Conservation (phyloP, 2,113 vertebrate genomes). For the Podarcis raffonei region DNA sequence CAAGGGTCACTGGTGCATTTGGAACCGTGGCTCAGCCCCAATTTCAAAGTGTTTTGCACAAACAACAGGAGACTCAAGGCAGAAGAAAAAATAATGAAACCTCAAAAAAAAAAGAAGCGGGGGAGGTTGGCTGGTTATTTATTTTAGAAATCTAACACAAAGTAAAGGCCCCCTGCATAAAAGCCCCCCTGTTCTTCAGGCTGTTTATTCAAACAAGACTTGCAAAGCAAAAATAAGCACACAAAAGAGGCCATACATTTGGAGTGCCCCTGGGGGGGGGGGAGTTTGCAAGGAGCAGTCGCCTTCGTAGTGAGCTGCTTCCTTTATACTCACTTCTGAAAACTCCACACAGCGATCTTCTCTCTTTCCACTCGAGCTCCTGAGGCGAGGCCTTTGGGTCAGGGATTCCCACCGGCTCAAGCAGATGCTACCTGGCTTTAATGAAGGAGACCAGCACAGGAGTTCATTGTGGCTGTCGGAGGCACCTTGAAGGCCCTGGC, state of each 20-base stretch:
- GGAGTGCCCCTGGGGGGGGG: background rate
- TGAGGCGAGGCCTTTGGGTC: background rate
- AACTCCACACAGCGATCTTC: background rate
- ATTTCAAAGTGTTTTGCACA: slow-evolving; percentile 28
- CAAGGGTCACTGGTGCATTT: background rate
- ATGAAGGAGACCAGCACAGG: background rate
- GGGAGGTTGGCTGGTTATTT: background rate
- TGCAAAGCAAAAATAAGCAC: background rate
- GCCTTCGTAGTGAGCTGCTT: background rate
- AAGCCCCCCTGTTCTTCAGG: slow-evolving; percentile 8
- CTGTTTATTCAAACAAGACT: slow-evolving; percentile 7
- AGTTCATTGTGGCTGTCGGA: background rate
- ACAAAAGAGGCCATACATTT: slow-evolving; percentile 22
- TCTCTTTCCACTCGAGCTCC: slow-evolving; percentile 7
- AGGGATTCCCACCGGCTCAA: background rate
- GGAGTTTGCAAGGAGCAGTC: background rate
- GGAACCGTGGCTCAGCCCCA: background rate
- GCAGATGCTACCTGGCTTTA: slow-evolving; percentile 1
- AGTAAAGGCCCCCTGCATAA: background rate
- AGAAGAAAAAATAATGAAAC: accelerated
- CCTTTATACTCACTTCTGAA: background rate
- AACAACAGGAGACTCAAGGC: background rate
- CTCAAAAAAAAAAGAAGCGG: background rate
- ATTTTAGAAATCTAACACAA: slow-evolving; percentile 19
- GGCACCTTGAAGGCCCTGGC: background rate